These are phyloP conservation scores for Melanchra persicariae DNA, from an alignment of 2,888 invertebrate genomes.

Conservation along the genomic window DNA sequence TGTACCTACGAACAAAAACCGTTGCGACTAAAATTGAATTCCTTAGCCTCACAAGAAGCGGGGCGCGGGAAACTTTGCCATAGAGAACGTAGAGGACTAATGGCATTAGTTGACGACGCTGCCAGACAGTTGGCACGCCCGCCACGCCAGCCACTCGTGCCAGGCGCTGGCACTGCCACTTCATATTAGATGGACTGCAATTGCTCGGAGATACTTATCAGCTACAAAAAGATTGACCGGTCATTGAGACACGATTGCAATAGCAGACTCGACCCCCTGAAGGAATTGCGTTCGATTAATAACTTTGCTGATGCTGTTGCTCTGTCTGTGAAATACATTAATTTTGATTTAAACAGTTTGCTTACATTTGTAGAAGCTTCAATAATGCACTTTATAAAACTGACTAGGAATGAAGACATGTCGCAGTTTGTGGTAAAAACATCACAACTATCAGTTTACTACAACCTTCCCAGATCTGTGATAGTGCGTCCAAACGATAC, in stretches of 20 bases:
- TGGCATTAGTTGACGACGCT: slow-evolving; percentile 41
- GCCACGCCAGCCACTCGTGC: neutral
- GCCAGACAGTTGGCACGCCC: slow-evolving; percentile 33
- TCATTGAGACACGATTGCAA: no score
- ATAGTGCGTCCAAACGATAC: no score
- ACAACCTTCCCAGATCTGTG: neutral
- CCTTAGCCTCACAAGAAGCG: slow-evolving; percentile 40
- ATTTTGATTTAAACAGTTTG: neutral
- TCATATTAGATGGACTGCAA: slow-evolving; percentile 19
- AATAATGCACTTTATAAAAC: neutral
- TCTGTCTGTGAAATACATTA: neutral
- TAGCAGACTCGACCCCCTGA: no score
- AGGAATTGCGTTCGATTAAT: slow-evolving; percentile 4
- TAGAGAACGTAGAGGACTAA: slow-evolving; percentile 21
- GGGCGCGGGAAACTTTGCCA: slow-evolving; percentile 27
- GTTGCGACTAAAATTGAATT: slow-evolving; percentile 51
- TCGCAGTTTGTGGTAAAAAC: neutral
- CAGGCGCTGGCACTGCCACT: slow-evolving; percentile 20
- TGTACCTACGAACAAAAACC: slow-evolving; percentile 27
- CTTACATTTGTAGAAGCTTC: no score
- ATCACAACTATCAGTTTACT: neutral
- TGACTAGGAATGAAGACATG: neutral
- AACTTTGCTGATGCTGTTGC: no score
- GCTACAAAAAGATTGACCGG: no score
- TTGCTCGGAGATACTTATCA: slow-evolving; percentile 10